Conservation (phyloP, 2,113 vertebrate genomes). For the Leucoraja erinaceus region DNA sequence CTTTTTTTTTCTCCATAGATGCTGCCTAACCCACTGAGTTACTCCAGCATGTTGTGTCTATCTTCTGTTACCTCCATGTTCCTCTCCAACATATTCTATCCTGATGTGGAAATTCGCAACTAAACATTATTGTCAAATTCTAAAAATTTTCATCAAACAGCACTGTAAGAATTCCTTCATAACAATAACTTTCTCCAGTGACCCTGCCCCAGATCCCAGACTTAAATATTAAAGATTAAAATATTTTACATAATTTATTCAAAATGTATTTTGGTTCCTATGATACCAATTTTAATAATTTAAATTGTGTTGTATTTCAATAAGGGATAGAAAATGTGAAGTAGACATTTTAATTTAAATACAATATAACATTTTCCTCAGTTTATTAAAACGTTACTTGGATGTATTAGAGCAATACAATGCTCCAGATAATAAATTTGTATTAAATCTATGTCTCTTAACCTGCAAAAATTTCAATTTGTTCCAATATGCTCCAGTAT, state of each 20-base stretch:
- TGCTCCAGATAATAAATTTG: neutral
- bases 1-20: too few relatives aligned
- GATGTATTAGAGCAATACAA: neutral
- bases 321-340: neutral
- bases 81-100: too few relatives aligned
- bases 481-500: neutral
- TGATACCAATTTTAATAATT: constrained; percentile 32
- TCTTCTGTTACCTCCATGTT: too few relatives aligned
- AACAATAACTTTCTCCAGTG: too few relatives aligned
- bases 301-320: constrained; percentile 23
- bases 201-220: too few relatives aligned
- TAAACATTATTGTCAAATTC: too few relatives aligned
- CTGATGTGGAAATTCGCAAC: too few relatives aligned
- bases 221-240: neutral
- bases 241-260: constrained; percentile 15
- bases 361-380: neutral
- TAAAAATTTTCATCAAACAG: too few relatives aligned
- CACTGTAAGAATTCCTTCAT: too few relatives aligned
- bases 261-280: constrained; percentile 19
- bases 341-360: constrained; percentile 15
- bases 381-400: neutral
- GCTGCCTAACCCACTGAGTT: too few relatives aligned
- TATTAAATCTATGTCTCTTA: neutral
- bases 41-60: too few relatives aligned
- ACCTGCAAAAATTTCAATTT: neutral